These are phyloP conservation scores for Myotis planiceps DNA, from an alignment of 2,797 vertebrate genomes.

Conservation along the genomic window DNA sequence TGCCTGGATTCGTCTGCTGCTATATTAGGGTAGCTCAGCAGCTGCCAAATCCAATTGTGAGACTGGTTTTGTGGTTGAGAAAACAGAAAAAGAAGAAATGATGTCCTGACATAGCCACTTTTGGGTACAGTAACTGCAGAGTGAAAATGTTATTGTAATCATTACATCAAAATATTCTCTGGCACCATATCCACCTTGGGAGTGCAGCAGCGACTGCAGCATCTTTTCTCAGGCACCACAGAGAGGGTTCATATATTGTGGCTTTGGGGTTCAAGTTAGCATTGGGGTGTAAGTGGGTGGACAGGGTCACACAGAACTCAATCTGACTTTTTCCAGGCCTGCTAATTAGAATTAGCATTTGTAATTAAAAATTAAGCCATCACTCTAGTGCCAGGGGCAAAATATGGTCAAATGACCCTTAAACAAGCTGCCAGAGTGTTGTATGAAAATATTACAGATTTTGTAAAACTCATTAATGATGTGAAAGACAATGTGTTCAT, in stretches of 20 bases:
- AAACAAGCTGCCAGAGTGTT: constrained; percentile 37
- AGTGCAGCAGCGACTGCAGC: background rate
- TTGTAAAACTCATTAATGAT: constrained; percentile 71
- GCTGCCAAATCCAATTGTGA: constrained; percentile 86
- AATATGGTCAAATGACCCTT: constrained; percentile 67
- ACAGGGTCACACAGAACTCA: constrained; percentile 35
- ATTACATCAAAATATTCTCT: constrained; percentile 47
- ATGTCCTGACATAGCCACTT: constrained; percentile 78
- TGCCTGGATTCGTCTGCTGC: constrained; percentile 84
- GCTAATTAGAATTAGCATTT: constrained; percentile 69
- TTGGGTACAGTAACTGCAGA: constrained; percentile 58
- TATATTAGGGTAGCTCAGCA: constrained; percentile 82
- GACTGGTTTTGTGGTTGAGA: constrained; percentile 74
- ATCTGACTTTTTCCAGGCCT: constrained; percentile 22
- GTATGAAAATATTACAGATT: constrained; percentile 63
- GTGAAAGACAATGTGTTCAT: constrained; percentile 69
- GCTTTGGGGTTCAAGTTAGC: constrained; percentile 38
- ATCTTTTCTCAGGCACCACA: background rate
- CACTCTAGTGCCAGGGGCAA: constrained; percentile 17
- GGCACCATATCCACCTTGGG: background rate
- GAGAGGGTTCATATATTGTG: background rate
- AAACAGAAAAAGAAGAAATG: constrained; percentile 76
- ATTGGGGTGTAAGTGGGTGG: background rate
- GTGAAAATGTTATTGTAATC: constrained; percentile 49
- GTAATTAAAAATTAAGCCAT: constrained; percentile 65